phyloP scores from a whole-genome alignment of 2,888 invertebrate species.

The Drosophila seclusa region DNA sequence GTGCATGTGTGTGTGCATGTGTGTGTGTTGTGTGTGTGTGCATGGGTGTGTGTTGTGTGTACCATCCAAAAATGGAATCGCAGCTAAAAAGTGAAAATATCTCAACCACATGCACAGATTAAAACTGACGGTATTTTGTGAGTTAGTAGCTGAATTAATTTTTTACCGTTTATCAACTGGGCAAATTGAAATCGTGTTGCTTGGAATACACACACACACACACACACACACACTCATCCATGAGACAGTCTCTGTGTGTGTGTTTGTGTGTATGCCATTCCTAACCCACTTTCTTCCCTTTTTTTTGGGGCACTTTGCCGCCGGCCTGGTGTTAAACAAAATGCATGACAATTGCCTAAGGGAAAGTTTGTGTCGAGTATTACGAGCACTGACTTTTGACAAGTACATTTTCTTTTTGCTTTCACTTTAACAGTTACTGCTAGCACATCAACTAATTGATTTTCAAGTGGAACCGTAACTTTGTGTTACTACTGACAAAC shows the following conservation, averaged over 20 bases:
- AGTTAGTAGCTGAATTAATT: slow-evolving; percentile 69
- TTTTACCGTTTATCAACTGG: slow-evolving; percentile 71
- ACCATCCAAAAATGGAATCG: slow-evolving; percentile 39
- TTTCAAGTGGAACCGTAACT: slow-evolving; percentile 56
- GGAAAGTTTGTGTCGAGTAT: slow-evolving; percentile 18
- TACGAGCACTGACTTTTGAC: slow-evolving; percentile 43
- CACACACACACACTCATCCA: neutral
- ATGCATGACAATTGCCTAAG: slow-evolving; percentile 16
- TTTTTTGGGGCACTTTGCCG: slow-evolving; percentile 19
- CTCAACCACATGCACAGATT: slow-evolving; percentile 39
- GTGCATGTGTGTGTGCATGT: slow-evolving; percentile 4
- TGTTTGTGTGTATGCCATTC: slow-evolving; percentile 45
- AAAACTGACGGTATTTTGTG: slow-evolving; percentile 52
- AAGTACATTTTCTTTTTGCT: slow-evolving; percentile 29
- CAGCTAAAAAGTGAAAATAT: slow-evolving; percentile 69
- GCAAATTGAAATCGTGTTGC: slow-evolving; percentile 75
- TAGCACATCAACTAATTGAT: slow-evolving; percentile 74
- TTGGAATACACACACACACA: neutral
- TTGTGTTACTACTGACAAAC: slow-evolving; percentile 15
- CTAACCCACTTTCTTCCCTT: slow-evolving; percentile 62
- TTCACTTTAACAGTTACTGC: neutral
- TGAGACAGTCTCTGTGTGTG: slow-evolving; percentile 1
- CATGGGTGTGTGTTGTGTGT: slow-evolving; percentile 5
- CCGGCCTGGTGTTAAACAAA: slow-evolving; percentile 44
- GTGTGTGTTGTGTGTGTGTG: slow-evolving; percentile 1